A percentile compares a stretch with the other conserved stretches of the same genome.
These are phyloP conservation scores for Drosophila diplacantha DNA, from an alignment of 2,888 invertebrate species.

Conservation along the genomic window DNA sequence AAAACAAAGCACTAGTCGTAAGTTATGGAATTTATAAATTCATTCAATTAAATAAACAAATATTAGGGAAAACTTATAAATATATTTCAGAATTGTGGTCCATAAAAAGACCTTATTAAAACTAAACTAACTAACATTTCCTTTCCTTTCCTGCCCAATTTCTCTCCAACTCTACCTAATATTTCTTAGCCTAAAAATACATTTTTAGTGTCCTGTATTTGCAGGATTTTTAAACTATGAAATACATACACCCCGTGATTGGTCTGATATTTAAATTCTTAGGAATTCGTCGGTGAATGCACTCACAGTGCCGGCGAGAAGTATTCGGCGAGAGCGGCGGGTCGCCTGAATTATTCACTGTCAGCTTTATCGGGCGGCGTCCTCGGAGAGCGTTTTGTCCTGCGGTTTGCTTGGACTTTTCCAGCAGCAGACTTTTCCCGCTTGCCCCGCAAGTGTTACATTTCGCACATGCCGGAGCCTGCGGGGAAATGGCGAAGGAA, in stretches of 20 bases:
- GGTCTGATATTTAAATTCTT: background rate
- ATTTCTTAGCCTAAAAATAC: background rate
- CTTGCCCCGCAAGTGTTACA: slow-evolving; percentile 48
- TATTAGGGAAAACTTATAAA: no score
- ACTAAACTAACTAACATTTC: background rate
- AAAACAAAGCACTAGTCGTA: background rate
- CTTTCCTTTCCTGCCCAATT: no score
- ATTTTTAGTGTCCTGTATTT: background rate
- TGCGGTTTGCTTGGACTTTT: slow-evolving; percentile 30
- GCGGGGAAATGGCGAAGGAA: slow-evolving; percentile 10
- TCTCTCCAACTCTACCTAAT: background rate
- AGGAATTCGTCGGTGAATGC: slow-evolving; percentile 5
- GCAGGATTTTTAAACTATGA: background rate
- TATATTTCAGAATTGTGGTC: no score
- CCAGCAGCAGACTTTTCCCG: slow-evolving; percentile 14
- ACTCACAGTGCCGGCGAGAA: slow-evolving; percentile 8
- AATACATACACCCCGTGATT: background rate
- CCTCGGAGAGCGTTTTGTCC: slow-evolving; percentile 37
- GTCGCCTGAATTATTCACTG: slow-evolving; percentile 33
- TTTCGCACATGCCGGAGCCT: slow-evolving; percentile 31
- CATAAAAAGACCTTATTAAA: background rate
- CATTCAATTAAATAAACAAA: background rate
- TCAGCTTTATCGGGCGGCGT: slow-evolving; percentile 35
- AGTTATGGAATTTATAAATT: background rate
- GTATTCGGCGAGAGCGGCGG: slow-evolving; percentile 4